These are phyloP conservation scores for Shargacucullia verbasci DNA, from an alignment of 2,888 invertebrate species.

Conservation along the genomic window DNA sequence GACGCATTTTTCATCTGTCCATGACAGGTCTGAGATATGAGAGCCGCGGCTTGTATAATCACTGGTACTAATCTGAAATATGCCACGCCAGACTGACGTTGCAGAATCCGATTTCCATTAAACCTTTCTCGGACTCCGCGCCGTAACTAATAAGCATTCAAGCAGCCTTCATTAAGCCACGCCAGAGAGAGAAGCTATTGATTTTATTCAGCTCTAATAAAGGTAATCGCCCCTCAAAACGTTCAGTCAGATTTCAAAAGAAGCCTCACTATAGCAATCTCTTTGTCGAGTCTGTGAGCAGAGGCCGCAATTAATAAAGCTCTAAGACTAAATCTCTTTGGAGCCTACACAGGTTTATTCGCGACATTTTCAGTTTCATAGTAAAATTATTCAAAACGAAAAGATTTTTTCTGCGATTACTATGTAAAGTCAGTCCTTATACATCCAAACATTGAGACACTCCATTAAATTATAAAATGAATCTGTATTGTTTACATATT, in stretches of 20 bases:
- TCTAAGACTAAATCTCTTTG: constrained; percentile 62
- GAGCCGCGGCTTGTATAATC: constrained; percentile 59
- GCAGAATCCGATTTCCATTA: constrained; percentile 72
- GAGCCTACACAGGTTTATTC: constrained; percentile 54
- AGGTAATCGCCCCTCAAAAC: constrained; percentile 76
- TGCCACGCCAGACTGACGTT: constrained; percentile 68
- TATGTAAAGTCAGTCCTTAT: no score
- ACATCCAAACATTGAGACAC: no score
- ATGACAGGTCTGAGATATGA: constrained; percentile 54
- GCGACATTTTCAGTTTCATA: neutral
- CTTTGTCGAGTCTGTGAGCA: constrained; percentile 67
- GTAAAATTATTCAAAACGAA: no score
- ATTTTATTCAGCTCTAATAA: constrained; percentile 81
- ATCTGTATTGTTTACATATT: no score
- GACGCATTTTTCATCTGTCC: constrained; percentile 56
- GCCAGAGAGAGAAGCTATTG: constrained; percentile 73
- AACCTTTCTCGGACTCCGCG: constrained; percentile 72
- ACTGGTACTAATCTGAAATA: constrained; percentile 68
- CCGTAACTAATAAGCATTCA: constrained; percentile 78
- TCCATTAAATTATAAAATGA: no score
- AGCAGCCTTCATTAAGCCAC: constrained; percentile 80
- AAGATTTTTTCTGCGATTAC: no score
- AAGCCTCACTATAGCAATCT: constrained; percentile 68
- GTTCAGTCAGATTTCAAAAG: constrained; percentile 70
- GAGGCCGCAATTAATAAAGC: constrained; percentile 69